These are phyloP conservation scores for Corythornis cristatus DNA, from an alignment of 2,113 vertebrate genomes.

Conservation along the genomic window DNA sequence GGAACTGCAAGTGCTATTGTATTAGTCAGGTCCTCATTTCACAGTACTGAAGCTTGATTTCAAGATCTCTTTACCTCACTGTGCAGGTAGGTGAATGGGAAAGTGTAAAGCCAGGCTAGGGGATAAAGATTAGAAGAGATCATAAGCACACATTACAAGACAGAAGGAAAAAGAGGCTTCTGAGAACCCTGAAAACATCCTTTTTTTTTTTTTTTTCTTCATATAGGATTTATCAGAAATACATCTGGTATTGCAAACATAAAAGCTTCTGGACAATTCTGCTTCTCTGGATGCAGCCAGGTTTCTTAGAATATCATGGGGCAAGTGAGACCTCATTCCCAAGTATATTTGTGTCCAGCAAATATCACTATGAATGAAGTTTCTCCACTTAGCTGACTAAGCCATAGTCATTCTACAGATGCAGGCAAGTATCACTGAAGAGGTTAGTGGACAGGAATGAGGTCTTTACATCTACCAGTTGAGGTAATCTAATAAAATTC, in stretches of 20 bases:
- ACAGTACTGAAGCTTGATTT: not conserved
- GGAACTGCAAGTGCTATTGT: not conserved
- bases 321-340: not conserved
- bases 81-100: not conserved
- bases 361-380: not conserved
- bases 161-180: not conserved
- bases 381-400: not conserved
- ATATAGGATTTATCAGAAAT: not conserved
- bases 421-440: not conserved
- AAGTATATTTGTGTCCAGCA: not conserved
- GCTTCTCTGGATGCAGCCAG: not conserved
- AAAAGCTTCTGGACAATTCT: not conserved
- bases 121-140: not conserved
- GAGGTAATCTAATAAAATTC: not conserved
- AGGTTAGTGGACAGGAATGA: not conserved
- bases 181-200: not conserved
- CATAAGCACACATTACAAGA: not conserved
- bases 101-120: not conserved
- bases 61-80: not conserved
- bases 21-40: not conserved
- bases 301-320: not conserved
- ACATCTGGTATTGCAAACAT: not conserved
- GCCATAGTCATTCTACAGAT: not conserved
- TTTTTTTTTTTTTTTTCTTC: not conserved
- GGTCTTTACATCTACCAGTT: not conserved